A percentile compares a stretch with the other conserved stretches of the same genome.
Conservation (phyloP, 2,888 invertebrate genomes). For the Erannis defoliaria region DNA sequence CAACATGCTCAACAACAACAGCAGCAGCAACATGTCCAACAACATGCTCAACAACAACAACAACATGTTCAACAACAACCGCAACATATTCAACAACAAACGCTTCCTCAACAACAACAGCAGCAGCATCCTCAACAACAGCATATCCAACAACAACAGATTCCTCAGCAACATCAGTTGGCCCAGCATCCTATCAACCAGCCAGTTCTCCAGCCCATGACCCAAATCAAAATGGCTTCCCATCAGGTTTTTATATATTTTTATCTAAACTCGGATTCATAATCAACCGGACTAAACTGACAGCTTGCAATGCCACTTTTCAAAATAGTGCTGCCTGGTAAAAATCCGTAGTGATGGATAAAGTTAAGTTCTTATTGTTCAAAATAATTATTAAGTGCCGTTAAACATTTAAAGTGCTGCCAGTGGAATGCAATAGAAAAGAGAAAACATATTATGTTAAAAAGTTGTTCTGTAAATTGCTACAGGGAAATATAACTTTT, state of each 20-base stretch:
- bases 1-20: constrained; percentile 48
- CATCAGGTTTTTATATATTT: constrained; percentile 65
- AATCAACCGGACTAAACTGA: too few relatives aligned
- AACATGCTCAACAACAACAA: constrained; percentile 55
- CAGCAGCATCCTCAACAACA: constrained; percentile 55
- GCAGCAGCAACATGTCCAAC: constrained; percentile 45
- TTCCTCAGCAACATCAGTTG: constrained; percentile 50
- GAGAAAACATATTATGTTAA: too few relatives aligned
- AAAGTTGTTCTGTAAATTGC: too few relatives aligned
- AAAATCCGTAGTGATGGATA: too few relatives aligned
- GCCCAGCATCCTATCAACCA: constrained; percentile 70
- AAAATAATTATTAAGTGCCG: too few relatives aligned
- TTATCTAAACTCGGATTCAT: neutral
- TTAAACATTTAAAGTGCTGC: too few relatives aligned
- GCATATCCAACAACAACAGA: constrained; percentile 47
- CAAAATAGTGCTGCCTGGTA: too few relatives aligned
- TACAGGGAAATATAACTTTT: too few relatives aligned
- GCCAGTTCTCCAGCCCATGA: constrained; percentile 66
- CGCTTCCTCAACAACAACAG: constrained; percentile 42
- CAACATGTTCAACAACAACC: constrained; percentile 51
- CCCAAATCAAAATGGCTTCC: constrained; percentile 72
- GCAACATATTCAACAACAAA: constrained; percentile 45
- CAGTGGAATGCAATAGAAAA: too few relatives aligned
- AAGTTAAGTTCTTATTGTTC: too few relatives aligned
- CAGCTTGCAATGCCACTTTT: too few relatives aligned